These are phyloP conservation scores for Tenthredo distinguenda DNA, from an alignment of 2,888 invertebrate species.

Conservation along the genomic window DNA sequence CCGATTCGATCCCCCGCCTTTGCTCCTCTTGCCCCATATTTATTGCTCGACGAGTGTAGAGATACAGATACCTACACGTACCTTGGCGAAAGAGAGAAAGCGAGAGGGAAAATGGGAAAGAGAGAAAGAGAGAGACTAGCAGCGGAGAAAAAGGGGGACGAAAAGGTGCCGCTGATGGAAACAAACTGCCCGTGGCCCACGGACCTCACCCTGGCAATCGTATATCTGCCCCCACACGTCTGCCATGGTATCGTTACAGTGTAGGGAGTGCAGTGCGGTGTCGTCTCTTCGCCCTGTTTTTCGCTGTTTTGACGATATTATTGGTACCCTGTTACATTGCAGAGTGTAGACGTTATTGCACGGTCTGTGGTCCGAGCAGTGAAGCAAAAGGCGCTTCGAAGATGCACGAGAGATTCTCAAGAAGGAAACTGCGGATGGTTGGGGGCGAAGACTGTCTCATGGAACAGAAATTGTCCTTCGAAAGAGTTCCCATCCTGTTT, in stretches of 20 bases:
- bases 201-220: conserved; percentile 40
- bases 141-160: neutral
- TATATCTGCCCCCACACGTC: conserved; percentile 29
- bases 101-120: conserved; percentile 25
- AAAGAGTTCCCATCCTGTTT: neutral
- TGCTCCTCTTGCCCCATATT: conserved; percentile 57
- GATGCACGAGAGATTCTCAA: neutral
- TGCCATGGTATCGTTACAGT: conserved; percentile 4
- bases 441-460: neutral
- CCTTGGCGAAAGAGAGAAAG: conserved; percentile 39
- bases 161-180: conserved; percentile 59
- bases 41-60: conserved; percentile 57
- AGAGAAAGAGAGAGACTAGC: conserved; percentile 32
- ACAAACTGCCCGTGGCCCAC: conserved; percentile 57
- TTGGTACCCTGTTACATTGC: neutral
- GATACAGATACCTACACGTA: conserved; percentile 19
- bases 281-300: neutral
- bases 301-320: conserved; percentile 5
- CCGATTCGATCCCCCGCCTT: conserved; percentile 54
- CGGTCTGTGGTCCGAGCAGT: neutral
- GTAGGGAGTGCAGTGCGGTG: neutral
- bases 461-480: neutral
- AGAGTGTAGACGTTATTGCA: neutral
- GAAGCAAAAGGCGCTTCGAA: neutral
- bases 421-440: neutral